Conservation (phyloP, 2,797 vertebrate species). For the Cyclopterus lumpus region DNA sequence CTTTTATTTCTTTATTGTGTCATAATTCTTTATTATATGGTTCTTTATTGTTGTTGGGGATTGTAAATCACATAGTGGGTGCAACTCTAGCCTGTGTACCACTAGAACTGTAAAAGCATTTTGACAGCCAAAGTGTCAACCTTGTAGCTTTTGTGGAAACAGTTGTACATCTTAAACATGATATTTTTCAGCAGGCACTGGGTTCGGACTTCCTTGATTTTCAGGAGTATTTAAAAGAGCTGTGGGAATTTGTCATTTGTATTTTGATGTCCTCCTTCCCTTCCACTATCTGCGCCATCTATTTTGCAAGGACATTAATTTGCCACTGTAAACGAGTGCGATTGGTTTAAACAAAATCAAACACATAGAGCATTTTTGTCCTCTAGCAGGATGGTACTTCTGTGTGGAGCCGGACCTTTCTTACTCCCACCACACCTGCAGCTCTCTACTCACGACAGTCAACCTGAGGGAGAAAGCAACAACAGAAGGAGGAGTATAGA, state of each 20-base stretch:
- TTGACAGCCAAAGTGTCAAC: not conserved
- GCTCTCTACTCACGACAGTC: constrained; percentile 47
- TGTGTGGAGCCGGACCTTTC: not conserved
- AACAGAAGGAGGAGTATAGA: constrained; percentile 11
- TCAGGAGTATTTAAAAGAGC: not conserved
- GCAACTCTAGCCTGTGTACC: not conserved
- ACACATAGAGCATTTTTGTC: not conserved
- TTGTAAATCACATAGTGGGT: constrained; percentile 37
- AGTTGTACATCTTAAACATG: not conserved
- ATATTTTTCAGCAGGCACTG: not conserved
- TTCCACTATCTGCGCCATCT: not conserved
- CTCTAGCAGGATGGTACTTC: not conserved
- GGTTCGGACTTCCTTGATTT: not conserved
- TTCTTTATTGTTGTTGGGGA: constrained; percentile 21
- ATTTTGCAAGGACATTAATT: not conserved
- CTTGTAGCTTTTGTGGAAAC: not conserved
- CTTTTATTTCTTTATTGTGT: constrained; percentile 25
- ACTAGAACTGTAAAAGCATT: constrained; percentile 5
- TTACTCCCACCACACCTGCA: not conserved
- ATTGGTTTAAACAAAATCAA: not conserved
- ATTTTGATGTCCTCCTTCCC: not conserved
- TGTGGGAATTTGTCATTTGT: not conserved
- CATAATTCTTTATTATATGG: constrained; percentile 5
- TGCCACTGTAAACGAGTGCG: not conserved
- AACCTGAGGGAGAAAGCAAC: constrained; percentile 37